Conservation (phyloP, 2,113 vertebrate species). For the Urocolius indicus region DNA sequence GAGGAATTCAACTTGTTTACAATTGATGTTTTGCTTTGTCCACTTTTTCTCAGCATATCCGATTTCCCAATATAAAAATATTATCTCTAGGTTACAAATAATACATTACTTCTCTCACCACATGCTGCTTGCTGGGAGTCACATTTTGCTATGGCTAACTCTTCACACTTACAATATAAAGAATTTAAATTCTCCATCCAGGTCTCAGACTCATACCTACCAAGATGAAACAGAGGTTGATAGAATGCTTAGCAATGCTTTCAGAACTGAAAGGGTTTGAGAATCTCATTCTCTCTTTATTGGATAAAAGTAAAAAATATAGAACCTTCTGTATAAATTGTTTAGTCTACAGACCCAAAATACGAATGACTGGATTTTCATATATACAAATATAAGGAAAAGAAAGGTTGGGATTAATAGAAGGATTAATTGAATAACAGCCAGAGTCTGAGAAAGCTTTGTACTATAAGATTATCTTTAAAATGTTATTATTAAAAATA, state of each 20-base stretch:
- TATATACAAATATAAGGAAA: neutral
- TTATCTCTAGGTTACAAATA: neutral
- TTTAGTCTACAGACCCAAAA: neutral
- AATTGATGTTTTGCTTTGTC: neutral
- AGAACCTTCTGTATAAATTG: neutral
- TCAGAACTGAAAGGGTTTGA: neutral
- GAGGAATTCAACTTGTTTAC: neutral
- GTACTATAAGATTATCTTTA: neutral
- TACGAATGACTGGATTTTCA: neutral
- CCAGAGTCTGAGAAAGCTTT: neutral
- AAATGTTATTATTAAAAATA: neutral
- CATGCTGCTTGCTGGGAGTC: neutral
- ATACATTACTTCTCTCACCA: accelerated
- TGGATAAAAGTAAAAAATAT: neutral
- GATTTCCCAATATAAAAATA: neutral
- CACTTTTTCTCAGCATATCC: neutral
- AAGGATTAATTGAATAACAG: neutral
- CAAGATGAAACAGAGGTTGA: neutral
- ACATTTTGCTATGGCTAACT: neutral
- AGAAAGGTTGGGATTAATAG: neutral
- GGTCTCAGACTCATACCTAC: neutral
- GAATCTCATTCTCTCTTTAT: neutral
- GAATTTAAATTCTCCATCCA: neutral
- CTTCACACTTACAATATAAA: neutral
- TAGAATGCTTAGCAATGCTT: neutral